A percentile compares a stretch with the other conserved stretches of the same genome.
Conservation (phyloP, 2,888 invertebrate genomes). For the Lycia hirtaria region DNA sequence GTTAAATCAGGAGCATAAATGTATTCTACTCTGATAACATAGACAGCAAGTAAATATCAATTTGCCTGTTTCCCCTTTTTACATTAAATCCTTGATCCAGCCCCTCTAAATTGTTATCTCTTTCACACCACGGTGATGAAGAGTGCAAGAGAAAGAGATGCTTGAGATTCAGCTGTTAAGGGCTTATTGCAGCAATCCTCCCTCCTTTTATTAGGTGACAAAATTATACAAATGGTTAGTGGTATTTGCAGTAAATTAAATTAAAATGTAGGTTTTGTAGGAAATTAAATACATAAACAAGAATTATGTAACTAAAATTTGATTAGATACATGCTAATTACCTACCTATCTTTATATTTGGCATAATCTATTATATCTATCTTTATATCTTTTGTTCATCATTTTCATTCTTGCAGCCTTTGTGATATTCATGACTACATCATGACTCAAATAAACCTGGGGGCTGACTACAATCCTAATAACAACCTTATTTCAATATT, state of each 20-base stretch:
- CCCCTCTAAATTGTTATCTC: constrained; percentile 40
- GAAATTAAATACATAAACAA: too few relatives aligned
- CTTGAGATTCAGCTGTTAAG: neutral
- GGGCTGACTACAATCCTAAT: too few relatives aligned
- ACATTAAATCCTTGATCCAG: constrained; percentile 27
- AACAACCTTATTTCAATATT: too few relatives aligned
- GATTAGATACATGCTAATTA: too few relatives aligned
- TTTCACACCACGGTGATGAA: constrained; percentile 21
- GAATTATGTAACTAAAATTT: too few relatives aligned
- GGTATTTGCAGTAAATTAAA: neutral
- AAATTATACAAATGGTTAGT: neutral
- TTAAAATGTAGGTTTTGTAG: too few relatives aligned
- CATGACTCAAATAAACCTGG: too few relatives aligned
- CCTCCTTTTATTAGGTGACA: neutral
- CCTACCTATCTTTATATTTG: too few relatives aligned
- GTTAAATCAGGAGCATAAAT: constrained; percentile 15
- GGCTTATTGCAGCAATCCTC: neutral
- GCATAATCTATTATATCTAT: too few relatives aligned
- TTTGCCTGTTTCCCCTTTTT: constrained; percentile 12
- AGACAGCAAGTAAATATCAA: constrained; percentile 6
- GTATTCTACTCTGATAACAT: neutral
- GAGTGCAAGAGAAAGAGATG: constrained; percentile 7
- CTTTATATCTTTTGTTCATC: too few relatives aligned
- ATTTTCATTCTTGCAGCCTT: too few relatives aligned
- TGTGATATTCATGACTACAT: too few relatives aligned